Evolutionary conservation across 2,113 vertebrate genomes (phyloP), one percentile per base, ranked within the genome.

Genomic region (Nerophis lumbriciformis): DNA sequence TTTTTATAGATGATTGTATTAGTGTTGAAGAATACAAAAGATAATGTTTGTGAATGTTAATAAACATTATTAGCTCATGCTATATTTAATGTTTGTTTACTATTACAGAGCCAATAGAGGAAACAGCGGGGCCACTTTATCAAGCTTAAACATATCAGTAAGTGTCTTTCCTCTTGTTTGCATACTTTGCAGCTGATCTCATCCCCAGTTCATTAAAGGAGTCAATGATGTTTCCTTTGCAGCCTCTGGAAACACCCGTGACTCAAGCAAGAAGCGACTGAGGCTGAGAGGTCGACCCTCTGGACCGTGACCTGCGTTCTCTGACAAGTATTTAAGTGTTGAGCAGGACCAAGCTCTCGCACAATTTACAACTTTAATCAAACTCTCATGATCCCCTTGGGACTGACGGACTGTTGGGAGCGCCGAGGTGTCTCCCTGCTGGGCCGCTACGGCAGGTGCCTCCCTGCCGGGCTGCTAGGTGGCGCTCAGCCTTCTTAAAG

Each of bases 61-160:
- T 4, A 8, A n/a, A 13, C 5, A 6, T 15, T 3, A 37, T 28
- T 28, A 28, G 28, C 28, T 5, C 53, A 3, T 54, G 21, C 35
- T 11, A 13, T 57, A 14, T 56, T 8, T 39, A 12, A 1, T 53
- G 5, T 45, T 53, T 44, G 49, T 53, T 44, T 60, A 69, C 28
- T 48, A 45, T 55, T 59, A 19, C 83, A 92, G 90, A 91, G 73
- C 90, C 90, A 6, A 90, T 92, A 14, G 90, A 92, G 59, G 90
- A 92, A 75, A 92, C 90, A 1, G 88, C 89, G 0, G 90, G 90
- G 79, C 90, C 90, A 51, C 90, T 91, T 73, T 92, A 89, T 83
- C 89, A 88, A 77, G 86, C 87, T 59, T 92, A 85, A 85, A 76
- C 70, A 62, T 67, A 61, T 75, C 62, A 82, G 76, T 77, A 77